A percentile compares a stretch with the other conserved stretches of the same genome.
Conservation (phyloP, 2,113 vertebrate genomes). For the Dryoscopus gambensis region DNA sequence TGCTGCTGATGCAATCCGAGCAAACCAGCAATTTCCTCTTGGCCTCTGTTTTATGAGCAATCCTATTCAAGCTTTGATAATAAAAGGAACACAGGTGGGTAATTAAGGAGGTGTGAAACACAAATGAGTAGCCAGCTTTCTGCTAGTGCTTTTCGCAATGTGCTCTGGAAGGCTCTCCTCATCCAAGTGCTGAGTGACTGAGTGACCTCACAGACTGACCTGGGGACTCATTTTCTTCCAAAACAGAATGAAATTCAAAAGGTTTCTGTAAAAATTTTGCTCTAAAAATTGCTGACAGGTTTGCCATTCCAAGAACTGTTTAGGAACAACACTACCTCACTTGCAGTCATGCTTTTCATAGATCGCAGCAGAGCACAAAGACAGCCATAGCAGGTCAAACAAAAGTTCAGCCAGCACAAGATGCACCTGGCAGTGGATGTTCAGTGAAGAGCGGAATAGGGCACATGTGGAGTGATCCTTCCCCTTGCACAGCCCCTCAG, state of each 20-base stretch:
- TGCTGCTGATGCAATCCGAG: slow-evolving; percentile 67
- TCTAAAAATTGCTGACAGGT: background rate
- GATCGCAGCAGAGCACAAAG: background rate
- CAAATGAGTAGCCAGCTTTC: slow-evolving; percentile 62
- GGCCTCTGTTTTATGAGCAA: slow-evolving; percentile 67
- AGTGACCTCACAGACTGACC: slow-evolving; percentile 52
- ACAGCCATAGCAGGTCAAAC: background rate
- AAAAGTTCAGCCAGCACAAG: background rate
- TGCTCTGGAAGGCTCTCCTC: slow-evolving; percentile 39
- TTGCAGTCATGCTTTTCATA: background rate
- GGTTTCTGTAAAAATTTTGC: slow-evolving; percentile 6
- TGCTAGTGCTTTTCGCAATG: background rate
- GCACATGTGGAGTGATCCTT: background rate
- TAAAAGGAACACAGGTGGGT: slow-evolving; percentile 76
- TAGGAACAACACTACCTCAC: background rate
- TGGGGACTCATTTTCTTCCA: slow-evolving; percentile 31
- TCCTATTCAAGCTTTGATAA: slow-evolving; percentile 65
- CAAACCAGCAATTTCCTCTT: slow-evolving; percentile 78
- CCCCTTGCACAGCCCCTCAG: background rate
- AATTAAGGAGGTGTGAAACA: slow-evolving; percentile 78
- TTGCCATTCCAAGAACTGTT: background rate
- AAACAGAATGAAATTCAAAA: slow-evolving; percentile 18
- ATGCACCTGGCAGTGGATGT: background rate
- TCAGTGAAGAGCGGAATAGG: background rate
- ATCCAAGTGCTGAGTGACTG: slow-evolving; percentile 50